A percentile compares a stretch with the other conserved stretches of the same genome.
These are phyloP conservation scores for Limanda limanda DNA, from an alignment of 2,113 vertebrate genomes.

Conservation along the genomic window DNA sequence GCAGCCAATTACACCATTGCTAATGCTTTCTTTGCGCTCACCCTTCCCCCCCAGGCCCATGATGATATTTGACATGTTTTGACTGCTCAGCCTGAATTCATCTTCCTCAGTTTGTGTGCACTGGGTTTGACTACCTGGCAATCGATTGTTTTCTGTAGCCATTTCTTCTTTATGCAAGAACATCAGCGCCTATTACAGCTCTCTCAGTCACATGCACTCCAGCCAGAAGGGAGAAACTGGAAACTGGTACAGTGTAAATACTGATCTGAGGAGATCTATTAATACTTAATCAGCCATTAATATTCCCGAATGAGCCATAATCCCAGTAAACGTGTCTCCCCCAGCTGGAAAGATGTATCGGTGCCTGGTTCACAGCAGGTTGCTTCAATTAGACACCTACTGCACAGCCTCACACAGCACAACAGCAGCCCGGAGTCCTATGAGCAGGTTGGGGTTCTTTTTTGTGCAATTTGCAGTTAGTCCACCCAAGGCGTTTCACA, in stretches of 20 bases:
- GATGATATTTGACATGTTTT: slow-evolving; percentile 58
- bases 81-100: slow-evolving; percentile 34
- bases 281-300: slow-evolving; percentile 61
- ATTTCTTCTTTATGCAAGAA: slow-evolving; percentile 24
- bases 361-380: slow-evolving; percentile 59
- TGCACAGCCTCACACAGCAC: slow-evolving; percentile 17
- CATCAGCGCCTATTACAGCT: slow-evolving; percentile 14
- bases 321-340: slow-evolving; percentile 57
- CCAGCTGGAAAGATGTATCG: slow-evolving; percentile 45
- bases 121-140: slow-evolving; percentile 34
- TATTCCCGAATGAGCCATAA: slow-evolving; percentile 51
- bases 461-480: not conserved
- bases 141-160: slow-evolving; percentile 18
- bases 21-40: slow-evolving; percentile 38
- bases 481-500: not conserved
- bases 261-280: slow-evolving; percentile 56
- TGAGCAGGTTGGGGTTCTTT: not conserved
- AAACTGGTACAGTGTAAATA: slow-evolving; percentile 39
- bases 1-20: slow-evolving; percentile 60
- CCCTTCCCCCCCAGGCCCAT: slow-evolving; percentile 24
- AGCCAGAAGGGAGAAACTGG: not conserved
- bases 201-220: slow-evolving; percentile 3
- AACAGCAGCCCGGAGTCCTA: not conserved
- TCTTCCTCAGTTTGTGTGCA: slow-evolving; percentile 43
- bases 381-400: slow-evolving; percentile 34